These are phyloP conservation scores for Cinclus mexicanus DNA, from an alignment of 2,113 vertebrate genomes.

Conservation along the genomic window DNA sequence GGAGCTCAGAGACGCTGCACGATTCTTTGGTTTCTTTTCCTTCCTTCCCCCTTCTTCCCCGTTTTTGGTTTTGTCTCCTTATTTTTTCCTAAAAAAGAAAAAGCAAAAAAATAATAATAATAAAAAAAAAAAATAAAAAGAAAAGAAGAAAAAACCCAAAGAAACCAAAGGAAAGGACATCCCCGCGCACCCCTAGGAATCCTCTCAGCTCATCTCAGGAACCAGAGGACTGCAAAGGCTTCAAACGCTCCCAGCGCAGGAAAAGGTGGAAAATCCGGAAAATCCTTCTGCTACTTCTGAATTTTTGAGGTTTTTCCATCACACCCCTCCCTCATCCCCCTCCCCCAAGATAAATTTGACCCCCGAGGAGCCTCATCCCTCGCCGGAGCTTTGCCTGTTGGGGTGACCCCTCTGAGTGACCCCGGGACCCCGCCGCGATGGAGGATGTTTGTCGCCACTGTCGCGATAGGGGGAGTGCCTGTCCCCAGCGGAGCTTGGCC, in stretches of 20 bases:
- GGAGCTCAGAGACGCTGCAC: not conserved
- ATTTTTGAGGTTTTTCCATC: not conserved
- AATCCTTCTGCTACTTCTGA: not conserved
- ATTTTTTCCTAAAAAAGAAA: accelerated
- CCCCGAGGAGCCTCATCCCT: not conserved
- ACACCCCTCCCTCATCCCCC: not conserved
- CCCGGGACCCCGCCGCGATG: accelerated
- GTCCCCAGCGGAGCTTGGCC: not conserved
- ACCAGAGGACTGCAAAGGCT: constrained; percentile 19
- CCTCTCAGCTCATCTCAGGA: constrained; percentile 29
- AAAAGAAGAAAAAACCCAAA: not conserved
- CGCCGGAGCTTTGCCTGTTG: not conserved
- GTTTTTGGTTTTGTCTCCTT: not conserved
- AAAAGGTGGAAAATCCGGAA: not conserved
- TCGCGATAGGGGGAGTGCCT: not conserved
- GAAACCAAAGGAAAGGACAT: not conserved
- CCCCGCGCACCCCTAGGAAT: not conserved
- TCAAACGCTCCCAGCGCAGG: not conserved
- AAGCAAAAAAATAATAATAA: not conserved
- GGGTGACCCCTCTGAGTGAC: not conserved
- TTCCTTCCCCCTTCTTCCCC: not conserved
- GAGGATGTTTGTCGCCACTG: not conserved
- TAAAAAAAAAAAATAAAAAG: too few relatives aligned
- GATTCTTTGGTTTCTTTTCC: not conserved
- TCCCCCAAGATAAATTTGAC: not conserved